Base-by-base conservation (phyloP, 2,888 invertebrate species). In the Cantharis lateralis region DNA sequence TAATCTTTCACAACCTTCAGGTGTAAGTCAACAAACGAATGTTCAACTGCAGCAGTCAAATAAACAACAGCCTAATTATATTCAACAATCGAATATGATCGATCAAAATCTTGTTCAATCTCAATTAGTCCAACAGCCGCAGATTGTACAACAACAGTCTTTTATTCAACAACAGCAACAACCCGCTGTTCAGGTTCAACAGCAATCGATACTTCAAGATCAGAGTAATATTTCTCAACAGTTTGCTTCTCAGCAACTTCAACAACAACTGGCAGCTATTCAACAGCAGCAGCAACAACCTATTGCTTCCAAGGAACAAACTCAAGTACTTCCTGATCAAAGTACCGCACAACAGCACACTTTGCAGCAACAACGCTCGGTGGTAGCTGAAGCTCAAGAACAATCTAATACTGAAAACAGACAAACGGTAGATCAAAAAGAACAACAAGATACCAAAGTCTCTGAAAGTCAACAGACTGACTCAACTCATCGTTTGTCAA, bases 251-350 rank as follows among this genome's bases (percentile, higher is more conserved):
- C 89, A 89, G 71, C 89, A 90, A 74, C 86, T 89, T 2, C 89
- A 89, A 81, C 86, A 89, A 84, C 90, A 90, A 79, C 89, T 89
- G 78, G 84, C 90, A 90, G 24, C 78, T 71, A 82, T 90, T 77
- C 91, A 91, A 80, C 82, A 78, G 70, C 83, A 80, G 68, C 84
- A 71, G 89, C 84, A 84, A 0, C 90, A 90, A 0, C 90, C 90
- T 78, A 79, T 72, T 72, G 75, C 48, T 63, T 13, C 62, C 5
- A 28, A 26, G 24, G 73, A 71, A 32, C 18, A 79, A 76, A n/a
- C 80, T 77, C 72, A 75, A n/a, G 78, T 76, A 61, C 77, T 75
- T 64, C 75, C 72, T 11, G 24, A 28, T 63, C 70, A 78, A 9
- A 64, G 5, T 15, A 9, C n/a, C 11, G 10, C 20, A 16, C 64